Base-by-base conservation (phyloP, 2,113 vertebrate genomes). In the Archilochus colubris region DNA sequence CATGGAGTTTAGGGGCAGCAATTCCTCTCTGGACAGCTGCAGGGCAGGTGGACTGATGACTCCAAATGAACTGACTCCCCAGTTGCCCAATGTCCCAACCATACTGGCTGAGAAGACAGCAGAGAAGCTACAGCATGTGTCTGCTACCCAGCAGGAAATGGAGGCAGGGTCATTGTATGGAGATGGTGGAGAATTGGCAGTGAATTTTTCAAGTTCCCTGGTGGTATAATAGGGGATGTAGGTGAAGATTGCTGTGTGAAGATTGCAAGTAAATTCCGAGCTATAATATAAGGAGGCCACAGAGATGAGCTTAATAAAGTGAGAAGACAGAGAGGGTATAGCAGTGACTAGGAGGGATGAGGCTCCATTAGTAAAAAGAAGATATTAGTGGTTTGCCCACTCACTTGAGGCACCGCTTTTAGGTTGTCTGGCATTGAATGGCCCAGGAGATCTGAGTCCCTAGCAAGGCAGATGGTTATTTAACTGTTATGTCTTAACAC, bases 41-140 rank as follows among this genome's bases (percentile, higher is more conserved):
- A 79, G 44, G 38, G 44, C 20, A 55, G 31, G 10, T 7, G 6
- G 59, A 5, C 25, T 28, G 33, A 28, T 67, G 11, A 2, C 59
- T 70, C 7, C 1, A 57, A 67, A 16, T 1, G 4, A 38, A 21
- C 55, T 58, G 55, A 28, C 28, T 7, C 10, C 25, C 10, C 23
- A 6, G 33, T 51, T 86, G 38, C 36, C n/a, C 61, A 7, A 44
- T n/a, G 24, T 57, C 54, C 69, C 18, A 22, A 2, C 18, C 10
- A 6, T 11, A 12, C 48, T 72, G 58, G 10, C n/a, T 72, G 70
- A 51, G 38, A 43, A 33, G 28, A 28, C 38, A 44, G 38, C 20
- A 69, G 70, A 84, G 58, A 59, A 77, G 13, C 54, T 12, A 0
- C 13, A 40, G 16, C 0, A 0, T 55, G 33, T 36, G 8, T 58